A percentile compares a stretch with the other conserved stretches of the same genome.
These are phyloP conservation scores for Calephelis nemesis DNA, from an alignment of 1,140 invertebrate genomes.

Conservation along the genomic window DNA sequence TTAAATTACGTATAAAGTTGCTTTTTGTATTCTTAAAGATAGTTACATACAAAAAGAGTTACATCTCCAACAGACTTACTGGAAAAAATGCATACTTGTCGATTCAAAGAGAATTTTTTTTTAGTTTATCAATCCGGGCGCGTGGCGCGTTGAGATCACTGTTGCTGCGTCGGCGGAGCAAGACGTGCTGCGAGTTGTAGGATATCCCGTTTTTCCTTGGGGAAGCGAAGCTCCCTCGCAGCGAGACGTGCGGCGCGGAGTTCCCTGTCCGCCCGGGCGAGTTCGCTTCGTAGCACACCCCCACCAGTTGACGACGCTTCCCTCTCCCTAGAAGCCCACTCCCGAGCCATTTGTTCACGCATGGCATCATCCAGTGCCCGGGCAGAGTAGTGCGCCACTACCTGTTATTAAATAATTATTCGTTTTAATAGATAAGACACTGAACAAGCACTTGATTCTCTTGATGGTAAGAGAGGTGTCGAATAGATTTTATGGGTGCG, in stretches of 20 bases:
- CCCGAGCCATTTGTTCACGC: slow-evolving; percentile 96
- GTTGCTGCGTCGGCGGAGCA: slow-evolving; percentile 67
- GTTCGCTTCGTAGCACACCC: slow-evolving; percentile 89
- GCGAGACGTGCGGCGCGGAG: slow-evolving; percentile 93
- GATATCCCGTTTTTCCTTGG: slow-evolving; percentile 97
- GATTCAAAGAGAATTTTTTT: not conserved
- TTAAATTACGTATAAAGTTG: not conserved
- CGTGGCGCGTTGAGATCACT: slow-evolving; percentile 66
- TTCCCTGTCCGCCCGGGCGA: slow-evolving; percentile 91
- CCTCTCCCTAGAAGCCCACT: slow-evolving; percentile 95
- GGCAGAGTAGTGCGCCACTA: slow-evolving; percentile 96
- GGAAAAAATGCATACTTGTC: too few relatives aligned
- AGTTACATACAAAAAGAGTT: not conserved
- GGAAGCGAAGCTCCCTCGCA: slow-evolving; percentile 94
- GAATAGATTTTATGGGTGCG: not conserved
- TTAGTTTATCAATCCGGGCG: slow-evolving; percentile 18
- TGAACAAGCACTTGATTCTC: too few relatives aligned
- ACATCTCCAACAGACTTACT: not conserved
- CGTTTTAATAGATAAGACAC: not conserved
- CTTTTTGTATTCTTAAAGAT: not conserved
- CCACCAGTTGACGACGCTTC: slow-evolving; percentile 82
- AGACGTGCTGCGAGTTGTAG: slow-evolving; percentile 92
- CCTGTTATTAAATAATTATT: slow-evolving; percentile 10
- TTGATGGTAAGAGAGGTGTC: too few relatives aligned
- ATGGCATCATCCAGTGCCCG: slow-evolving; percentile 95